Evolutionary conservation across 2,113 vertebrate species (phyloP), one percentile per base, ranked within the genome.

Genomic region (Rhipidura dahli): DNA sequence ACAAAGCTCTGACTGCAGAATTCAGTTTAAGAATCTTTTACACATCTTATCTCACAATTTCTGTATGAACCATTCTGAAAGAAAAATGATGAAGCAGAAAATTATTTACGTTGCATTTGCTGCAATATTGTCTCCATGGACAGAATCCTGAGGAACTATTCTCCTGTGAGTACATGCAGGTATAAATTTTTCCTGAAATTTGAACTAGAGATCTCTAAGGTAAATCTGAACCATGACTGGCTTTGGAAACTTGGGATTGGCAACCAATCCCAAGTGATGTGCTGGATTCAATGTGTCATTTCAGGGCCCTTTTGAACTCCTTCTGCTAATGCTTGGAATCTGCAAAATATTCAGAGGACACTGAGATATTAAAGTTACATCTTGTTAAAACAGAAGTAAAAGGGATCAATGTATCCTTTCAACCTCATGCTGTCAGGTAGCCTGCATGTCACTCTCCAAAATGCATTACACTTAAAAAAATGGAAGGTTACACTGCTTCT

Each of bases 201-300:
- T 15, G 16, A 87, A 40, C 13, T 40, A 45, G n/a, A 72, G 2
- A n/a, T 49, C 13, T 71, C 28, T 63, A 31, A 49, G 6, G 45
- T n/a, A 84, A 78, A 47, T 54, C 24, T 75, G 26, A 89, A 56
- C 21, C 0, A 0, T 7, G 10, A 16, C 23, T 3, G 6, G 16
- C 1, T 80, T 90, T 53, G 14, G 44, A 76, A 72, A 17, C 11
- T 42, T 63, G 3, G 6, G 7, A 37, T 6, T 59, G 49, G 28
- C 19, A 72, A 42, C 6, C 35, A 87, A n/a, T n/a, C n/a, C n/a
- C n/a, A n/a, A 39, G 4, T 30, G 8, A 11, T 28, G 15, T 66
- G 31, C 4, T 71, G 39, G 11, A 78, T 84, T 66, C 9, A 19
- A 19, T 56, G 23, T 10, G 28, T 47, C 21, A 13, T 70, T 91